Evolutionary conservation across 2,888 invertebrate species (phyloP), one percentile per base, ranked within the genome.

Genomic region (Argyresthia albistria): DNA sequence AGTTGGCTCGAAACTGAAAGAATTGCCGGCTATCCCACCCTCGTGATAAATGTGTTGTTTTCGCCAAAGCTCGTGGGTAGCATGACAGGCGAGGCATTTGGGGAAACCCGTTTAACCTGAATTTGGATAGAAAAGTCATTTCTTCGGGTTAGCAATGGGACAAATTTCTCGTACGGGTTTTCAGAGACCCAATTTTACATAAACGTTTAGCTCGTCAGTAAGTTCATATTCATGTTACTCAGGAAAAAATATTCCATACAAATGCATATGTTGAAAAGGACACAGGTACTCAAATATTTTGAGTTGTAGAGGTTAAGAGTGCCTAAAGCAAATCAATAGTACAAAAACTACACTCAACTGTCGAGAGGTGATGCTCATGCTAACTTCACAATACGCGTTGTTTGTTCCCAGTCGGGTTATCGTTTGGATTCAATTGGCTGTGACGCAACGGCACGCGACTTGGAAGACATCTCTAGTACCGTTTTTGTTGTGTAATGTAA

Each of bases 11-110:
- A 56, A 62, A 56, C 54, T 53, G 66, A 73, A 72, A 50, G 50
- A 50, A 49, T 49, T 39, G 35, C 42, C 69, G 73, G 73, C 76
- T 76, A 73, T 76, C 69, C 67, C 79, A 70, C 76, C 79, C 77
- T 73, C 74, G 72, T 83, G 84, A 86, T 84, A 84, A 83, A 86
- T 83, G 80, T 77, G 80, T 86, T 86, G 86, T 86, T 86, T 86
- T 83, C 83, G 82, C 73, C 76, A 50, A 50, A 36, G 35, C 15
- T 49, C 35, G 25, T 25, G 25, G 25, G 3, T 25, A 25, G 25
- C 25, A 25, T 25, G 25, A 25, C n/a, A n/a, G n/a, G 42, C 6
- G 10, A 42, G 25, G 25, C 25, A 25, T 2, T 25, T 25, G 25
- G 25, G 25, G 25, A 25, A 25, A 6, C 25, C 25, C 25, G 6